These are phyloP conservation scores for Anodontia alba DNA, from an alignment of 2,888 invertebrate species.

Conservation along the genomic window DNA sequence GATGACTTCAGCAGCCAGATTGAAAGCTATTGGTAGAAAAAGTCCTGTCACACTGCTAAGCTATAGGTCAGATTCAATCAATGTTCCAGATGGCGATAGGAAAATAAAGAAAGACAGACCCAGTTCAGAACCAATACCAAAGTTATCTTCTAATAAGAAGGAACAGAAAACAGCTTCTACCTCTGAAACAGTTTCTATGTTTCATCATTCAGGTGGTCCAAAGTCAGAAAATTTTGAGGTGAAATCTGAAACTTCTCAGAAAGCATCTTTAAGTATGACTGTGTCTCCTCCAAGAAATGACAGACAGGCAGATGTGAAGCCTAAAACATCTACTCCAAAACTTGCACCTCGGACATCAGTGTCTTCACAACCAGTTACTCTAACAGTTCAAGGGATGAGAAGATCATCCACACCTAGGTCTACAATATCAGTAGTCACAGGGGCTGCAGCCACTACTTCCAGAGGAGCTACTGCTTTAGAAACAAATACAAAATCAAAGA, in stretches of 20 bases:
- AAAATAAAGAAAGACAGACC: conserved; percentile 29
- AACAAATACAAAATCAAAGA: background rate
- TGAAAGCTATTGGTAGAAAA: conserved; percentile 52
- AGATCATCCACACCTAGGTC: conserved; percentile 21
- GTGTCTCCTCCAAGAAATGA: background rate
- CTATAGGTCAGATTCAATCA: conserved; percentile 55
- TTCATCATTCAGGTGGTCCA: background rate
- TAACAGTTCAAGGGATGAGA: conserved; percentile 28
- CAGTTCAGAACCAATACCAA: conserved; percentile 25
- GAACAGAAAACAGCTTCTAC: background rate
- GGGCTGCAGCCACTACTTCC: background rate
- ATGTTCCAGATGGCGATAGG: conserved; percentile 43
- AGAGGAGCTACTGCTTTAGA: background rate
- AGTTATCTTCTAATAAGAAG: background rate
- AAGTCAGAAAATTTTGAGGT: background rate
- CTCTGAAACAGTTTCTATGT: background rate
- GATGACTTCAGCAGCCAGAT: conserved; percentile 56
- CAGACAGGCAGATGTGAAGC: background rate
- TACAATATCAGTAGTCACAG: background rate
- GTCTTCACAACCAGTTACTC: conserved; percentile 1
- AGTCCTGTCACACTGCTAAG: conserved; percentile 57
- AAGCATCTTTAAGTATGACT: background rate
- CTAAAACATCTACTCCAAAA: background rate
- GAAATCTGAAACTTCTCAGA: background rate
- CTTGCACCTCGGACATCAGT: background rate